Evolutionary conservation across 2,797 vertebrate species (phyloP).

Genomic region (Liasis olivaceus): DNA sequence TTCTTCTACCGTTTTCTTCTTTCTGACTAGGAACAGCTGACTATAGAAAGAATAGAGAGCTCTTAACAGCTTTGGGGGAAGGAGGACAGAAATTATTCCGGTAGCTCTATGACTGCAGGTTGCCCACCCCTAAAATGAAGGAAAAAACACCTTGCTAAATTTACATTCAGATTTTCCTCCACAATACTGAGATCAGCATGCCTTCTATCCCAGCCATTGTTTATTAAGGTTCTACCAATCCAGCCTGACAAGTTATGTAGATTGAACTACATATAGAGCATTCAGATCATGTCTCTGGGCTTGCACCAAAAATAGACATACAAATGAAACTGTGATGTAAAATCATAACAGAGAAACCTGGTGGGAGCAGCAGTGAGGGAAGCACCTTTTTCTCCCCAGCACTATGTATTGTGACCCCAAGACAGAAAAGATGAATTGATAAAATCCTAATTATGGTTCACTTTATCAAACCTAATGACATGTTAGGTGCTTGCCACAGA

Average conservation of each 20-base stretch:
- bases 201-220: neutral
- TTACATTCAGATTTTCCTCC: neutral
- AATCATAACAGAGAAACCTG: neutral
- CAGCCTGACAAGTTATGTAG: neutral
- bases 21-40: neutral
- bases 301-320: neutral
- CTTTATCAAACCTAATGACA: slow-evolving; percentile 22
- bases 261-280: neutral
- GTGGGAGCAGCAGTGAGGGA: neutral
- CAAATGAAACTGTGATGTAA: neutral
- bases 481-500: neutral
- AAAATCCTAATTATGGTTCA: slow-evolving; percentile 7
- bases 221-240: neutral
- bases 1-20: neutral
- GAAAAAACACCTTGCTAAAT: neutral
- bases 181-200: neutral
- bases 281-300: neutral
- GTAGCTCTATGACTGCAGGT: neutral
- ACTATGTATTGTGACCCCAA: neutral
- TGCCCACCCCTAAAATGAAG: neutral
- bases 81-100: neutral
- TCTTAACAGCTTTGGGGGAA: neutral
- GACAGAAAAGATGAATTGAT: neutral
- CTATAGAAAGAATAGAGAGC: neutral
- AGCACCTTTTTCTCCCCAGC: neutral